Evolutionary conservation across 2,888 invertebrate genomes (phyloP).

Genomic region (Eristalis intricaria): DNA sequence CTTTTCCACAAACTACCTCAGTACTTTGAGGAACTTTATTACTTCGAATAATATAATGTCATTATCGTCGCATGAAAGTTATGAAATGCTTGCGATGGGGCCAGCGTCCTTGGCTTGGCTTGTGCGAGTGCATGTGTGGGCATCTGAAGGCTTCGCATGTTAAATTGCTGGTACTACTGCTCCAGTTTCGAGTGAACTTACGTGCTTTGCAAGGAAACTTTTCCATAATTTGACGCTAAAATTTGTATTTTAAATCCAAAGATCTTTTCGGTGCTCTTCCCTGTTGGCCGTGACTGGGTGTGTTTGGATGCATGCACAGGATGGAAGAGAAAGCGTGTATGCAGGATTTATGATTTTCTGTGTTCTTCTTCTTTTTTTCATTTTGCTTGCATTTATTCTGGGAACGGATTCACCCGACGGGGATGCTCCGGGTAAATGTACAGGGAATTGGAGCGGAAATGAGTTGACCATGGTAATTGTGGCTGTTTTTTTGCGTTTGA

Average conservation of each 20-base stretch:
- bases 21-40: slow-evolving; percentile 64
- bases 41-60: slow-evolving; percentile 65
- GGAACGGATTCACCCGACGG: neutral
- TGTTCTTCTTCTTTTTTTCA: neutral
- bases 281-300: neutral
- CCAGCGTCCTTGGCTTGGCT: neutral
- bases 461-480: neutral
- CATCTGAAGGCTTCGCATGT: neutral
- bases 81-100: slow-evolving; percentile 48
- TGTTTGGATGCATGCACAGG: neutral
- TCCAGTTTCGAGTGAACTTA: slow-evolving; percentile 42
- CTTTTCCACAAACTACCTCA: slow-evolving; percentile 58
- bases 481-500: slow-evolving; percentile 7
- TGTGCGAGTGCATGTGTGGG: slow-evolving; percentile 26
- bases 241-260: slow-evolving; percentile 43
- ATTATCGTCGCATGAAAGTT: slow-evolving; percentile 65
- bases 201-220: slow-evolving; percentile 39
- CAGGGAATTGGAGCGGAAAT: slow-evolving; percentile 14
- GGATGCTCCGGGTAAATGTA: slow-evolving; percentile 12
- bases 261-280: neutral
- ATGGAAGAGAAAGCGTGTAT: neutral
- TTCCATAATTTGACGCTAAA: slow-evolving; percentile 46
- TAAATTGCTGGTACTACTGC: slow-evolving; percentile 37
- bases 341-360: neutral
- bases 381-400: neutral